Percentiles rank a stretch among this genome's conserved stretches.
phyloP scores from a whole-genome alignment of 2,797 vertebrate genomes.

The Okamejei kenojei region DNA sequence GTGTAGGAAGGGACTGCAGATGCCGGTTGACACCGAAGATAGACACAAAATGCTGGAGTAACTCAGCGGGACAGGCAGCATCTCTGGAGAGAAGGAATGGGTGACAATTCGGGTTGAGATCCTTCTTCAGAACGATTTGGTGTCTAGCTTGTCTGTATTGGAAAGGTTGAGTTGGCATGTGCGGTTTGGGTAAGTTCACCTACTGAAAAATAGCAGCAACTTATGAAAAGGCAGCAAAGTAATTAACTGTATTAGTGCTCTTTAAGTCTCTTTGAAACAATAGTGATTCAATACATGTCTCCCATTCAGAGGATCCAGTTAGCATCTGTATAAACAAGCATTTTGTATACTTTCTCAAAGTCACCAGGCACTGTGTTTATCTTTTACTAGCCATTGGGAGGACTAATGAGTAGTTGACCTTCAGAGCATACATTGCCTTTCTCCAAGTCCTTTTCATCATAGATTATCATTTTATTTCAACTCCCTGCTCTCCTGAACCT shows the following conservation, averaged over 20 bases:
- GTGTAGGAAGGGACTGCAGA: too few species aligned
- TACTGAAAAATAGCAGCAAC: slow-evolving; percentile 11
- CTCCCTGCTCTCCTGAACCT: not conserved
- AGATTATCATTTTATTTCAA: slow-evolving; percentile 27
- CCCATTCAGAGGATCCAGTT: not conserved
- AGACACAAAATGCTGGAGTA: too few species aligned
- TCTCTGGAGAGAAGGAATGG: too few species aligned
- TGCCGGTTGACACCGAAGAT: too few species aligned
- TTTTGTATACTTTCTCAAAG: not conserved
- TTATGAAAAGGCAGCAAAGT: not conserved
- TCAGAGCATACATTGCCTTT: slow-evolving; percentile 7
- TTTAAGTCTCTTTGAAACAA: not conserved
- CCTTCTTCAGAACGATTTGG: too few species aligned
- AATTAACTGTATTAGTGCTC: slow-evolving; percentile 11
- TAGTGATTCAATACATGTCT: slow-evolving; percentile 6
- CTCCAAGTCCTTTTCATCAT: slow-evolving; percentile 12
- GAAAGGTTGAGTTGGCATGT: not conserved
- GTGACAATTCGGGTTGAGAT: too few species aligned
- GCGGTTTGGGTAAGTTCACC: not conserved
- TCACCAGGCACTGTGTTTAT: not conserved
- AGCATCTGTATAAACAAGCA: slow-evolving; percentile 19
- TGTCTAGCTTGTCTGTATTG: not conserved
- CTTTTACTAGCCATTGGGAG: slow-evolving; percentile 1
- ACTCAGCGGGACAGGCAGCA: too few species aligned
- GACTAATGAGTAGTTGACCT: slow-evolving; percentile 15